phyloP scores from a whole-genome alignment of 2,113 vertebrate genomes.

The Phylloscopus trochiloides region DNA sequence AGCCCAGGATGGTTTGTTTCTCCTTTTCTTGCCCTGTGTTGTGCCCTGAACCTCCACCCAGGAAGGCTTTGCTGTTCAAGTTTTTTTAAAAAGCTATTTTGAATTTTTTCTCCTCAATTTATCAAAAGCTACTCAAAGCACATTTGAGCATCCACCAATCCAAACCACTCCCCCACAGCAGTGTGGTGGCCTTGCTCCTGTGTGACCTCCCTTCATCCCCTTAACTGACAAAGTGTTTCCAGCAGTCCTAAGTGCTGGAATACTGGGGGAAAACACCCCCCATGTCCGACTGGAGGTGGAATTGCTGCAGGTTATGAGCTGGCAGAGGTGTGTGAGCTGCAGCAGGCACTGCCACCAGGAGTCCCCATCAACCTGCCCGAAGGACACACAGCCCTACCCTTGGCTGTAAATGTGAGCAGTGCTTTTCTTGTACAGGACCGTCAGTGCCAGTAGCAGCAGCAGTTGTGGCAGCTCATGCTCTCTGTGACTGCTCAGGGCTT shows the following conservation, averaged over 20 bases:
- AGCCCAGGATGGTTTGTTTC: background rate
- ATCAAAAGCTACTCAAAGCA: background rate
- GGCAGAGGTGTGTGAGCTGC: background rate
- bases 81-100: background rate
- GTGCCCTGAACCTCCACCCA: background rate
- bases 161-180: rapidly evolving
- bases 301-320: rapidly evolving
- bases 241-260: background rate
- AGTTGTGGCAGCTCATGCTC: background rate
- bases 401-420: rapidly evolving
- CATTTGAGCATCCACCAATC: background rate
- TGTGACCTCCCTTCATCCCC: background rate
- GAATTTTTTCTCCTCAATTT: background rate
- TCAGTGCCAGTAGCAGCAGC: background rate
- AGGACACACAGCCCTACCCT: background rate
- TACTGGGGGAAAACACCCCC: background rate
- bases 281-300: rapidly evolving
- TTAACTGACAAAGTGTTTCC: background rate
- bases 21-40: background rate
- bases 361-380: background rate
- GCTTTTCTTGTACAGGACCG: rapidly evolving
- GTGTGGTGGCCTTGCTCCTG: background rate
- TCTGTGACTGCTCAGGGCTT: background rate
- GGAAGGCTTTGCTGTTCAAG: background rate
- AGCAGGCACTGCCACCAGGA: background rate